Conservation (phyloP, 2,113 vertebrate species). For the Picathartes gymnocephalus region DNA sequence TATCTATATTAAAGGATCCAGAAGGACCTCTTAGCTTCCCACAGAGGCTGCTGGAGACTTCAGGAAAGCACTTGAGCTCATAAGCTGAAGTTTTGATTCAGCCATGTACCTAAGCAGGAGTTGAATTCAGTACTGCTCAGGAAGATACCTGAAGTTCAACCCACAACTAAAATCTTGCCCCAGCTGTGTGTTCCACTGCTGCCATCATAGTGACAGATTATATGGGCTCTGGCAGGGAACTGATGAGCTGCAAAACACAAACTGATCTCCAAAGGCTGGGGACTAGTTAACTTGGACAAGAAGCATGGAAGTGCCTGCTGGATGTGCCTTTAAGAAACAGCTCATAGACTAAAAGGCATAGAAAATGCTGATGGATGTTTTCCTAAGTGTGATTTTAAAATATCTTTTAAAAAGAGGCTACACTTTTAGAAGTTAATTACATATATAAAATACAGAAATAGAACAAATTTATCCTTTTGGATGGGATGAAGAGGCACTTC, state of each 20-base stretch:
- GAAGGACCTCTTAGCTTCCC: not conserved
- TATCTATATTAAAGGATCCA: not conserved
- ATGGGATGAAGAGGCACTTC: not conserved
- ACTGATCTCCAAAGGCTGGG: not conserved
- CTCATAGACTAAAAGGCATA: not conserved
- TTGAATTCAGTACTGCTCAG: not conserved
- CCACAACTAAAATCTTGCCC: not conserved
- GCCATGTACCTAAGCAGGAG: not conserved
- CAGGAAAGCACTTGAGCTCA: not conserved
- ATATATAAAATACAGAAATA: not conserved
- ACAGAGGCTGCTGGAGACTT: not conserved
- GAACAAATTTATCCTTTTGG: not conserved
- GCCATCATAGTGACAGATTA: not conserved
- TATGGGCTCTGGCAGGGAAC: not conserved
- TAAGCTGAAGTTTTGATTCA: not conserved
- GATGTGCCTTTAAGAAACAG: not conserved
- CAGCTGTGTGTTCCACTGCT: not conserved
- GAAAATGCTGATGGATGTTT: not conserved
- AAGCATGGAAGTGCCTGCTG: not conserved
- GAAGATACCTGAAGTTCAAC: not conserved
- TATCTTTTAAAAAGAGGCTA: not conserved
- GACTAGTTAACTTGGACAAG: not conserved
- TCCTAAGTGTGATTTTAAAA: not conserved
- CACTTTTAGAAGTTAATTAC: not conserved
- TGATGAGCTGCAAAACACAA: not conserved